Evolutionary conservation across 2,888 invertebrate species (phyloP), one percentile per base, ranked within the genome.

Genomic region (Standfussiana lucernea): DNA sequence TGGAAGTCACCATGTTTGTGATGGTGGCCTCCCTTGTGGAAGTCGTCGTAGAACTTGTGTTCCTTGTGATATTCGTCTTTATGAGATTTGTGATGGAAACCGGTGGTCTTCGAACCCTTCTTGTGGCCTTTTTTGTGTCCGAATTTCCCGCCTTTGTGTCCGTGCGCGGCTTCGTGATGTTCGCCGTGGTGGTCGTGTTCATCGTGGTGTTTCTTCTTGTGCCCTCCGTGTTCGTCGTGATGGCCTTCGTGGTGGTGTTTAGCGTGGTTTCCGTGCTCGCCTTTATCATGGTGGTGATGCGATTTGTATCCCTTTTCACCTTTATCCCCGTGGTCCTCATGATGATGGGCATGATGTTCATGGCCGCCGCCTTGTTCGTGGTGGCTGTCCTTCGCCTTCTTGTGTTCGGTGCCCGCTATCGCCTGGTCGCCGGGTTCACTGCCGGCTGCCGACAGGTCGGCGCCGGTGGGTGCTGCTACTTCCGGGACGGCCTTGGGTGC

Each of bases 31-130:
- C 98, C 98, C 92, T 98, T 98, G 94, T 98, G 98, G 93, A 98
- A 98, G 93, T 98, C 98, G 91, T 98, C 98, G 94, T 98, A 98
- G 97, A 98, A 98, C 93, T 98, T 98, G 93, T 98, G 98, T 90
- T 98, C 98, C 93, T 98, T 98, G 90, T 98, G 98, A 92, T 98
- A 98, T 92, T 99, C 98, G 90, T 98, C 98, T 92, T 99, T 99
- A 94, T 98, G 98, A 59, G 98, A 98, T 91, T 98, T 98, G 93
- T 98, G 98, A 90, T 98, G 98, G 93, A 97, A 98, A 15, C 98
- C 98, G 79, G 98, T 97, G 28, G 98, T 98, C 90, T 98, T 98
- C 83, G 98, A 98, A 1, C 98, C 98, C 90, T 98, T 98, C 90
- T 98, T 98, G 94, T 98, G 98, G 2, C 98, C 98, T 89, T 98